Evolutionary conservation across 2,113 vertebrate genomes (phyloP).

Genomic region (Cairina moschata): DNA sequence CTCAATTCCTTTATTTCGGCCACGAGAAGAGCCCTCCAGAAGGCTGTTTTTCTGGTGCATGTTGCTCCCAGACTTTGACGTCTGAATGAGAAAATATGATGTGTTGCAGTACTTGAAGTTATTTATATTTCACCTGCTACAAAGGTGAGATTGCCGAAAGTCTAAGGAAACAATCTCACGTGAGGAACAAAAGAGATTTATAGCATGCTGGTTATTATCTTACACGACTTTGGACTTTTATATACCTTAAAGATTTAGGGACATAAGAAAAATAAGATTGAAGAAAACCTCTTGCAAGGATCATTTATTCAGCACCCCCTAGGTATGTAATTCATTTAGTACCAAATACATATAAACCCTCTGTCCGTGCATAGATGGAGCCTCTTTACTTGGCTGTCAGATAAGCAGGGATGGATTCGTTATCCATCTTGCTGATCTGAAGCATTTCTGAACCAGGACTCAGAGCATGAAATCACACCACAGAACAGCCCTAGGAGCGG

Average conservation of each 20-base stretch:
- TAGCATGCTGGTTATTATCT: slow-evolving; percentile 29
- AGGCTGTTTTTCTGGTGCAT: background rate
- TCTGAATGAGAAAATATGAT: slow-evolving; percentile 6
- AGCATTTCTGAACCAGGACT: slow-evolving; percentile 6
- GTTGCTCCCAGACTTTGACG: background rate
- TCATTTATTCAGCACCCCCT: slow-evolving; percentile 51
- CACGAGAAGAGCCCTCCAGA: slow-evolving; percentile 9
- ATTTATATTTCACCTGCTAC: slow-evolving; percentile 21
- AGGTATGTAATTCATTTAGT: slow-evolving; percentile 42
- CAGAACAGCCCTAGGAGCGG: background rate
- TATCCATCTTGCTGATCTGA: slow-evolving; percentile 30
- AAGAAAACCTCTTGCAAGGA: slow-evolving; percentile 25
- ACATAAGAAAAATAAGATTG: background rate
- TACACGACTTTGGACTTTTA: background rate
- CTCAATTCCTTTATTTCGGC: background rate
- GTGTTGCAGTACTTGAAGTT: slow-evolving; percentile 27
- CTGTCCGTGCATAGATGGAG: background rate
- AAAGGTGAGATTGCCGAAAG: slow-evolving; percentile 1
- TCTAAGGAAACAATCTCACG: background rate
- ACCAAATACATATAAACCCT: background rate
- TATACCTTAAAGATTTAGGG: slow-evolving; percentile 40
- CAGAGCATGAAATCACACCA: background rate
- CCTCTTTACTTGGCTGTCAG: background rate
- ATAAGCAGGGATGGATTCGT: background rate
- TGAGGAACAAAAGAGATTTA: slow-evolving; percentile 57